Base-by-base conservation (phyloP, 1,140 invertebrate genomes). In the Rhopalosiphum padi region DNA sequence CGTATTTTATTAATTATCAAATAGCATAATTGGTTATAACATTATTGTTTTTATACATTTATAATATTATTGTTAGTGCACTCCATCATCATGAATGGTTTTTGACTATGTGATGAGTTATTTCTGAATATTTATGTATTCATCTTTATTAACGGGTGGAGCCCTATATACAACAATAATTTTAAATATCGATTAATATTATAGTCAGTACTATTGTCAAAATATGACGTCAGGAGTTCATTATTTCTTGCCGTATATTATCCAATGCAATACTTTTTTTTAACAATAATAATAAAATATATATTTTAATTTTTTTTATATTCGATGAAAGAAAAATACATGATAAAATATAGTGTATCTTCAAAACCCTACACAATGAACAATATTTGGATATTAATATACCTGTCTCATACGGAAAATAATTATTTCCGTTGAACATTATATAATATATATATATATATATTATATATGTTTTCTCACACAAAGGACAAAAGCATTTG, bases 321-420 rank as follows among this genome's bases (percentile, higher is more conserved):
- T 9, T 41, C 25, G 11, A 86, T 30, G 9, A 43, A 86, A 86
- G 35, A 37, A 83, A 83, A 83, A 23, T 83, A n/a, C 5, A 77
- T 77, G 4, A 77, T n/a, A 77, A 77, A 77, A n/a, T 77, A 77
- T 21, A 77, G 15, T 83, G 21, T 9, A 83, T 83, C 18, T 83
- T 83, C 35, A 23, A 37, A 83, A 37, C 1, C 22, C 22, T 7
- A 8, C 37, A 83, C 77, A 83, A 83, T 37, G 35, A 83, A 83
- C 35, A 83, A 37, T 83, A 83, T 37, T n/a, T 5, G 15, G 60
- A 77, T 83, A 83, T 83, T 83, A 37, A 83, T 83, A 83, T 83
- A 83, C 77, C 35, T 83, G n/a, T 77, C 60, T n/a, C 60, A 21
- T 83, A 37, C n/a, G 77, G n/a, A 83, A 83, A 83, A 83, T 83